Evolutionary conservation across 1,140 invertebrate genomes (phyloP).

Genomic region (Riptortus pedestris): DNA sequence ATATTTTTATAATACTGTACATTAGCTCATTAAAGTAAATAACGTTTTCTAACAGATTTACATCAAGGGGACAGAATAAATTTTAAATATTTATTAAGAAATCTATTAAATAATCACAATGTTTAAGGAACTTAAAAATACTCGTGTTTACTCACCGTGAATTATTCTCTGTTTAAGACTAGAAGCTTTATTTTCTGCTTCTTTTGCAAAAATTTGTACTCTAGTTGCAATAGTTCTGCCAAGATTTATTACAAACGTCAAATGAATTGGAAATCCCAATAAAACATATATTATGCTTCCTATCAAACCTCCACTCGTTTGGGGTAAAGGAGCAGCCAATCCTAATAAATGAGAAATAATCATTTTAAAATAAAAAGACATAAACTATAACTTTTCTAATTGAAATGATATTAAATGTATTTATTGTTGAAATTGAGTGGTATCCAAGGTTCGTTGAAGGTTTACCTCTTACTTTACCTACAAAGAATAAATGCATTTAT

Average conservation of each 20-base stretch:
- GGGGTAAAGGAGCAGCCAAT: conserved; percentile 50
- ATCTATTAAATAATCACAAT: too few species aligned
- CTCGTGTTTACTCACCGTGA: conserved; percentile 23
- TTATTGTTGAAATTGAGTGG: too few species aligned
- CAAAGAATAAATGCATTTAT: too few species aligned
- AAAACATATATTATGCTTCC: conserved; percentile 47
- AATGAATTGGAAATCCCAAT: conserved; percentile 49
- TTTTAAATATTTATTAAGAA: too few species aligned
- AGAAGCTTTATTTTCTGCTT: conserved; percentile 33
- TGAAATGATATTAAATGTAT: too few species aligned
- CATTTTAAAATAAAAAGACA: too few species aligned
- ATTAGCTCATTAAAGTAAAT: not conserved
- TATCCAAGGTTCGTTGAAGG: too few species aligned
- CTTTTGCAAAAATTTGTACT: conserved; percentile 39
- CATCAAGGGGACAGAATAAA: too few species aligned
- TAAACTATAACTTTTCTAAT: too few species aligned
- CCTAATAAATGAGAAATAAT: conserved; percentile 42
- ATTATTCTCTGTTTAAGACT: conserved; percentile 29
- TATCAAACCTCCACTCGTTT: conserved; percentile 45
- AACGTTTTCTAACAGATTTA: too few species aligned
- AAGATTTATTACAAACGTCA: conserved; percentile 50
- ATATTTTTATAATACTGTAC: not conserved
- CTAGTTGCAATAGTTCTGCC: conserved; percentile 45
- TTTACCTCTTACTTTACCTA: too few species aligned
- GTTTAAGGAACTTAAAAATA: too few species aligned